These are phyloP conservation scores for Cerceris rybyensis DNA, from an alignment of 2,888 invertebrate species.

Conservation along the genomic window DNA sequence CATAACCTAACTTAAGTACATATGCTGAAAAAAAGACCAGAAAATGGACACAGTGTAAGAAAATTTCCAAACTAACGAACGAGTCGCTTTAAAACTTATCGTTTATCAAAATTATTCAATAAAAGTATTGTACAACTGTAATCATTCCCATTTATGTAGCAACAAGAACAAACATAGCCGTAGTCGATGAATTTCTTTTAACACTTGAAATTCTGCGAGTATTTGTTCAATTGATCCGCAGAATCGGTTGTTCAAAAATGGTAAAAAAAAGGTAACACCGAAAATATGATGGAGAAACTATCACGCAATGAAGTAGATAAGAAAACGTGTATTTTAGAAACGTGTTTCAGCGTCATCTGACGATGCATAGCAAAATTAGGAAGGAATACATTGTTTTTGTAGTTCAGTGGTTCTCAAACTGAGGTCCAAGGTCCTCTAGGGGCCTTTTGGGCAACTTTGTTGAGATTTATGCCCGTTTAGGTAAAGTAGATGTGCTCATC, in stretches of 20 bases:
- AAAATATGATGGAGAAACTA: neutral
- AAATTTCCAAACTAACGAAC: too few relatives aligned
- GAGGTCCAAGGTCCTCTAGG: too few relatives aligned
- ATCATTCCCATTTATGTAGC: neutral
- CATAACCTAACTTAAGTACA: conserved; percentile 37
- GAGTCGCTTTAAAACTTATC: too few relatives aligned
- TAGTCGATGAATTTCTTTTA: neutral
- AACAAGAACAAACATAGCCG: neutral
- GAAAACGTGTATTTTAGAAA: neutral
- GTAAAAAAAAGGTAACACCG: neutral
- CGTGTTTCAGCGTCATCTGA: conserved; percentile 12
- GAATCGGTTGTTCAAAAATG: neutral
- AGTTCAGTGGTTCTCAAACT: too few relatives aligned
- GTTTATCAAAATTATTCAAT: too few relatives aligned
- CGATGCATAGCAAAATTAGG: neutral
- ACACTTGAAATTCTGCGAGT: neutral
- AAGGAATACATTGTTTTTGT: too few relatives aligned
- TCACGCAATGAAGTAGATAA: neutral
- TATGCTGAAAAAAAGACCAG: neutral
- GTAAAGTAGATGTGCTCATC: too few relatives aligned
- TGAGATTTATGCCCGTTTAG: too few relatives aligned
- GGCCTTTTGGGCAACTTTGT: too few relatives aligned
- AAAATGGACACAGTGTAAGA: too few relatives aligned
- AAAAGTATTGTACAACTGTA: too few relatives aligned
- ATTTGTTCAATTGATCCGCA: neutral